Base-by-base conservation (phyloP, 1,140 invertebrate genomes). In the Dendrolimus punctatus region DNA sequence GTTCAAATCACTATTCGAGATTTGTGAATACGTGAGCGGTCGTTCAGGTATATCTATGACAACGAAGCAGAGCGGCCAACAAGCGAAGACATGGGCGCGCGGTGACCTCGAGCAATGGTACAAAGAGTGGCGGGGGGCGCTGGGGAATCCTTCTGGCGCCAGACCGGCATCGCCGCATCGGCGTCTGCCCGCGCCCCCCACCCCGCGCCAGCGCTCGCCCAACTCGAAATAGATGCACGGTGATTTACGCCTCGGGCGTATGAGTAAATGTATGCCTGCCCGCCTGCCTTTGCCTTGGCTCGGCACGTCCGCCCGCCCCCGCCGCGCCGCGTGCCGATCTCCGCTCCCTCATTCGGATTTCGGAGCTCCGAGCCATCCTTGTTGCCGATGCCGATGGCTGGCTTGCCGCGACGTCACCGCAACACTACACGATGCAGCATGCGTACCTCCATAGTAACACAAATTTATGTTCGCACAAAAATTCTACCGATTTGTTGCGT, bases 141-240 rank as follows among this genome's bases (percentile, higher is more conserved):
- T 85, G 85, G 85, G 85, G 85, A 87, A 86, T 87, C 85, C 85
- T 86, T 81, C 75, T 87, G 85, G 85, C 85, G 85, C 85, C 85
- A 87, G 85, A 85, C 85, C 76, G 82, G 69, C 82, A 79, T 60
- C 73, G 70, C 76, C 80, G 69, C 82, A 79, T 60, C 73, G 70
- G 68, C 73, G 81, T 84, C 81, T 84, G 74, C 73, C 68, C 72
- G 75, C 73, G 63, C 73, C 72, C 75, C 74, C 71, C 49, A 60
- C 58, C 62, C 60, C 58, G 60, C 52, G 59, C 62, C 48, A 52
- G 49, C 63, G 62, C 54, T 67, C 75, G 67, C 73, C 65, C 76
- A 73, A 75, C 81, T 81, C 78, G 76, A 85, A 85, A 85, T 85
- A 85, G 81, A 82, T 76, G 78, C 78, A 79, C 81, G 76, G 74